phyloP scores from a whole-genome alignment of 1,140 invertebrate genomes.

The Yoshiicerus persimilis region DNA sequence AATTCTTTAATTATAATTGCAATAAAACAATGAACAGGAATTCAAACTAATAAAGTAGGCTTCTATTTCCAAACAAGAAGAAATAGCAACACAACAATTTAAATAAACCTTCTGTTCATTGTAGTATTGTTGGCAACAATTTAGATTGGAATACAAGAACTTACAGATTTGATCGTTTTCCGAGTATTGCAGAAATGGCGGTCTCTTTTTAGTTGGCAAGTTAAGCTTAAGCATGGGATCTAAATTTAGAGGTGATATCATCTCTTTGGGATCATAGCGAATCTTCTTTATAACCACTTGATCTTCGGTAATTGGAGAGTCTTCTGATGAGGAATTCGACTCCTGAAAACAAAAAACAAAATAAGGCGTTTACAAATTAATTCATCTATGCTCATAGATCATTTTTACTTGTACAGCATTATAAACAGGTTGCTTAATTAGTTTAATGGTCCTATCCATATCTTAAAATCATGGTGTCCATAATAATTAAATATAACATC shows the following conservation, averaged over 20 bases:
- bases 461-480: no score
- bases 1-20: no score
- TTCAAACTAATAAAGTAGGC: no score
- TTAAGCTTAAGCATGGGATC: background rate
- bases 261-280: constrained; percentile 26
- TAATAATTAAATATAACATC: no score
- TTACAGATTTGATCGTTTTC: constrained; percentile 34
- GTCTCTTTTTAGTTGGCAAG: constrained; percentile 42
- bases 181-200: constrained; percentile 40
- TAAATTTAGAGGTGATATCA: background rate
- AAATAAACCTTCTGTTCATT: no score
- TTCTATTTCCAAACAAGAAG: no score
- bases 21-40: background rate
- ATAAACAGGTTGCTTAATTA: no score
- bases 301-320: constrained; percentile 1
- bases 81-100: no score
- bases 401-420: no score
- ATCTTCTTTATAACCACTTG: constrained; percentile 42
- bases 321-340: constrained; percentile 21
- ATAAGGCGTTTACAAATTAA: background rate
- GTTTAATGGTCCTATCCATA: no score
- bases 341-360: constrained; percentile 25
- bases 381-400: background rate
- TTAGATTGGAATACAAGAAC: background rate
- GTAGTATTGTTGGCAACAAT: no score